A percentile compares a stretch with the other conserved stretches of the same genome.
Conservation (phyloP, 37 sponge, comb jelly and placozoan genomes). For the Geodia barretti region DNA sequence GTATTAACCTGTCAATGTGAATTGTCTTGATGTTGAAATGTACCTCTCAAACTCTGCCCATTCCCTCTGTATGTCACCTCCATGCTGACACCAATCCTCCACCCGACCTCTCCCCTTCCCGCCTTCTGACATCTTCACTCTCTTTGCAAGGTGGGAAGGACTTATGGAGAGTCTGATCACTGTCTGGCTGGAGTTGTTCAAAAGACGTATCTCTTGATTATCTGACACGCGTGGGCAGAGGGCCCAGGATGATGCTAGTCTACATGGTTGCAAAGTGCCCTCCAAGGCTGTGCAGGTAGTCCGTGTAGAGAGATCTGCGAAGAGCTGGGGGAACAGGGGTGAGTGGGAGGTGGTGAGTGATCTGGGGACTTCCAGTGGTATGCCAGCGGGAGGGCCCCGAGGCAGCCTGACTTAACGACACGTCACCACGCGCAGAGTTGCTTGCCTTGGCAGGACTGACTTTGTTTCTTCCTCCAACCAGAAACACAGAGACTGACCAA, state of each 20-base stretch:
- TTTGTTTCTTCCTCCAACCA: slow-evolving; percentile 83
- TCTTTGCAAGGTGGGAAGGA: no score
- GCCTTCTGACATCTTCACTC: no score
- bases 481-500: slow-evolving; percentile 90
- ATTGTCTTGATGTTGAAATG: slow-evolving; percentile 90
- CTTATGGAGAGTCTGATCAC: no score
- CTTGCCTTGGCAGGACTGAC: slow-evolving; percentile 47
- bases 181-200: no score
- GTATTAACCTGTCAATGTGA: slow-evolving; percentile 78
- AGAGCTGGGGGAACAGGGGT: slow-evolving; percentile 8
- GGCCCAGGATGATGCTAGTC: not conserved
- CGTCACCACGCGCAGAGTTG: slow-evolving; percentile 83
- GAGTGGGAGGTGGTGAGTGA: slow-evolving; percentile 31
- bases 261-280: not conserved
- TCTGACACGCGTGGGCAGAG: not conserved
- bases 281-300: not conserved
- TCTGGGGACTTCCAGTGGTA: slow-evolving; percentile 89
- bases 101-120: not conserved
- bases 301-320: not conserved
- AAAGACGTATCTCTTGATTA: no score
- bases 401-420: slow-evolving; percentile 88
- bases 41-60: slow-evolving; percentile 67
- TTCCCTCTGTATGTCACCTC: slow-evolving; percentile 4
- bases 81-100: not conserved
- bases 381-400: slow-evolving; percentile 68